Percentiles rank a stretch among this genome's conserved stretches.
Evolutionary conservation across 2,113 vertebrate genomes (phyloP).

Genomic region (Pollachius pollachius): DNA sequence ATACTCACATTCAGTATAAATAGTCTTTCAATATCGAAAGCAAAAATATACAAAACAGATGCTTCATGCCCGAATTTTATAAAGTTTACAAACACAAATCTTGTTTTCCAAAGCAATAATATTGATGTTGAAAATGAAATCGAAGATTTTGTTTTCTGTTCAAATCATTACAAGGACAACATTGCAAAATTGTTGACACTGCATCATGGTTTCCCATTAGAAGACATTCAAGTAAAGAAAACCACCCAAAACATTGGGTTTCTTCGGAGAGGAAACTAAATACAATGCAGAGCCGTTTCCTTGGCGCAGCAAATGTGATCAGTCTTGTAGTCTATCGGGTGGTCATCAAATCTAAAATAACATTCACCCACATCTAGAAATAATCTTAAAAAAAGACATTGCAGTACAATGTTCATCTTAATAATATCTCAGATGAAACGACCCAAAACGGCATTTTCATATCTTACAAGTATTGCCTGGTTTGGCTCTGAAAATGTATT

Average conservation of each 20-base stretch:
- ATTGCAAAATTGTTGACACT: background rate
- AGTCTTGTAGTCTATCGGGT: background rate
- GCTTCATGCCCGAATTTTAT: background rate
- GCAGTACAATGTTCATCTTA: no score
- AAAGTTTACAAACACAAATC: background rate
- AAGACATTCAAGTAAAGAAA: slow-evolving; percentile 6
- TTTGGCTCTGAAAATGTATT: no score
- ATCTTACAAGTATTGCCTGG: no score
- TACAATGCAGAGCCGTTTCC: background rate
- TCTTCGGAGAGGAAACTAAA: slow-evolving; percentile 24
- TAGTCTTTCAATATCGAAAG: background rate
- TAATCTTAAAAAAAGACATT: no score
- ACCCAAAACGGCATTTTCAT: no score
- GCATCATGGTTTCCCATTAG: background rate
- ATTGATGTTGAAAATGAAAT: background rate
- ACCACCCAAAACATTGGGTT: slow-evolving; percentile 11
- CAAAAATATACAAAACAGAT: background rate
- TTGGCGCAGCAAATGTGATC: background rate
- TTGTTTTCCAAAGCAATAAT: background rate
- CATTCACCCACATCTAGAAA: no score
- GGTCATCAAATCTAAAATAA: background rate
- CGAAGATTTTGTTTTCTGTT: background rate
- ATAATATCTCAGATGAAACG: no score
- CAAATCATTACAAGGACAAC: background rate
- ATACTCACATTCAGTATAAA: background rate